A percentile compares a stretch with the other conserved stretches of the same genome.
Evolutionary conservation across 1,140 invertebrate genomes (phyloP).

Genomic region (Leptinotarsa texana): DNA sequence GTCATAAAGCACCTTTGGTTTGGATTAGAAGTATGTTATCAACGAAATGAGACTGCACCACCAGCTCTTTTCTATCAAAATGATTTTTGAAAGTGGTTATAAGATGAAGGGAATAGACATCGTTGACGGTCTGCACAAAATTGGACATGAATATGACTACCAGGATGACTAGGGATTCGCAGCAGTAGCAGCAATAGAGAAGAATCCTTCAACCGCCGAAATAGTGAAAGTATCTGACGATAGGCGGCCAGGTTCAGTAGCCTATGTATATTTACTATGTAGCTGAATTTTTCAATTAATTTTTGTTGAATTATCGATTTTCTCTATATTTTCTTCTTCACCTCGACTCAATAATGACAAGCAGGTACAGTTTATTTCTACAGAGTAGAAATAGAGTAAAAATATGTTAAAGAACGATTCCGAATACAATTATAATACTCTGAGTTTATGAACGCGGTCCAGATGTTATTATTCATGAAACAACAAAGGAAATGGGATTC

Average conservation of each 20-base stretch:
- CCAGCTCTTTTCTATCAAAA: constrained; percentile 72
- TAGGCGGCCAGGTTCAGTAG: constrained; percentile 59
- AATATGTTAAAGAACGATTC: too few species aligned
- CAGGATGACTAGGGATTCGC: constrained; percentile 60
- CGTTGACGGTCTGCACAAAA: constrained; percentile 54
- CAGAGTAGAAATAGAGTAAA: too few species aligned
- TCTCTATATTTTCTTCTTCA: too few species aligned
- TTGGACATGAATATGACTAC: constrained; percentile 58
- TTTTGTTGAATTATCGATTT: too few species aligned
- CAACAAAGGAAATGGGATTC: too few species aligned
- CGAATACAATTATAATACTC: too few species aligned
- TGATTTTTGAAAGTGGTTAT: constrained; percentile 66
- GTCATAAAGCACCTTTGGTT: constrained; percentile 49
- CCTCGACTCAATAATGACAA: too few species aligned
- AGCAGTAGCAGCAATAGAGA: constrained; percentile 58
- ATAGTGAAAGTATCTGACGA: constrained; percentile 63
- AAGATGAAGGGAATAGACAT: constrained; percentile 55
- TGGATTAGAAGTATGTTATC: constrained; percentile 43
- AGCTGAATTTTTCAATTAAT: too few species aligned
- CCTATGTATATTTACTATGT: constrained; percentile 23
- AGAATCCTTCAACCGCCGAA: constrained; percentile 43
- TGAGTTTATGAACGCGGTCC: too few species aligned
- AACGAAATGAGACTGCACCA: constrained; percentile 49
- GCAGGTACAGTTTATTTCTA: too few species aligned
- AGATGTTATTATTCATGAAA: too few species aligned